A percentile compares a stretch with the other conserved stretches of the same genome.
These are phyloP conservation scores for Habroteleia sp. DNA, from an alignment of 2,888 invertebrate genomes.

Conservation along the genomic window DNA sequence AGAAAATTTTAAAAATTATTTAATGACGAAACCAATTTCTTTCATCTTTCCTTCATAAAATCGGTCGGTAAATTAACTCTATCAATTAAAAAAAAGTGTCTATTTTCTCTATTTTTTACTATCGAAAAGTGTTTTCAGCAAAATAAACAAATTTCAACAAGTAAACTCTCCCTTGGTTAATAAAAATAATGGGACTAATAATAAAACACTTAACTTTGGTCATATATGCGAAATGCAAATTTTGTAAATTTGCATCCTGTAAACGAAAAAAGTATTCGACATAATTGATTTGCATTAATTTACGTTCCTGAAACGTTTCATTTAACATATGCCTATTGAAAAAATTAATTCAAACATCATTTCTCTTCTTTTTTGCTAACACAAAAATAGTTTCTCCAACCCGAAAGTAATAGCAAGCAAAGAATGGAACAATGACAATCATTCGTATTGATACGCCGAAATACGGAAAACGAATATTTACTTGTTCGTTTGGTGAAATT, in stretches of 20 bases:
- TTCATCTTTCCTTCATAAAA: too few relatives aligned
- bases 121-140: constrained; percentile 22
- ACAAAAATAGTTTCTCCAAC: constrained; percentile 25
- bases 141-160: constrained; percentile 30
- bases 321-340: too few relatives aligned
- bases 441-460: constrained; percentile 32
- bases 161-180: constrained; percentile 1
- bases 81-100: too few relatives aligned
- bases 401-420: constrained; percentile 26
- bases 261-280: constrained; percentile 1
- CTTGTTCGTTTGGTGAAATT: constrained; percentile 44
- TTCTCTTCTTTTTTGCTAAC: too few relatives aligned
- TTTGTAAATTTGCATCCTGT: constrained; percentile 11
- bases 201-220: constrained; percentile 21
- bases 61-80: constrained; percentile 19
- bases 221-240: too few relatives aligned
- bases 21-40: constrained; percentile 5
- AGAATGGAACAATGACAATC: constrained; percentile 40
- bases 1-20: neutral
- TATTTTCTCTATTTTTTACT: too few relatives aligned
- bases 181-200: constrained; percentile 29
- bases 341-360: too few relatives aligned
- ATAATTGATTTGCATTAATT: constrained; percentile 9
- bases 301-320: too few relatives aligned
- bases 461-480: constrained; percentile 47